These are phyloP conservation scores for Himalopsyche tibetana DNA, from an alignment of 2,888 invertebrate genomes.

Conservation along the genomic window DNA sequence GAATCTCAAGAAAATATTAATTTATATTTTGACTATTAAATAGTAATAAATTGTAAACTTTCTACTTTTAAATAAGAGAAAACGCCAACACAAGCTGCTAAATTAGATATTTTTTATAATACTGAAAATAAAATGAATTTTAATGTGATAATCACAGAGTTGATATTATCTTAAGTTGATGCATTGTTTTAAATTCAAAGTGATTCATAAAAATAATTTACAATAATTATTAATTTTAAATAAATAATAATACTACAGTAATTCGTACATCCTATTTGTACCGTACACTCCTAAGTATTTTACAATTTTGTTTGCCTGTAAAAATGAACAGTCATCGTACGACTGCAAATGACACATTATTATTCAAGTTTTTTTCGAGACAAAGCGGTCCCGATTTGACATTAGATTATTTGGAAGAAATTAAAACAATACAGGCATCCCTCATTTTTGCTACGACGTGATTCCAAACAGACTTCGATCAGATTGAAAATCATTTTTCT, in stretches of 20 bases:
- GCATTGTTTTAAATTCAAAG: not conserved
- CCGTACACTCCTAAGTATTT: not conserved
- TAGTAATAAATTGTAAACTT: not conserved
- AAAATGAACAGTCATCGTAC: not conserved
- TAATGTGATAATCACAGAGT: constrained; percentile 11
- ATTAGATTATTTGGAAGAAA: too few relatives aligned
- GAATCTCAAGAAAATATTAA: not conserved
- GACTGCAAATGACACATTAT: constrained; percentile 16
- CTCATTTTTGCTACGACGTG: too few relatives aligned
- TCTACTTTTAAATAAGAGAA: not conserved
- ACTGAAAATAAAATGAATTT: constrained; percentile 31
- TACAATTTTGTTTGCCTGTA: constrained; percentile 24
- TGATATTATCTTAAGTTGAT: not conserved
- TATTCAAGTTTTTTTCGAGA: not conserved
- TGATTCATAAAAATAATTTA: not conserved
- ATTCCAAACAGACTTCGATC: too few relatives aligned
- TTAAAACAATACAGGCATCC: too few relatives aligned
- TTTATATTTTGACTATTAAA: not conserved
- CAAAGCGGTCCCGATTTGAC: too few relatives aligned
- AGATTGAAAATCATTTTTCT: too few relatives aligned
- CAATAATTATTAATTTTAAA: not conserved
- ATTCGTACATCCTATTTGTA: constrained; percentile 9
- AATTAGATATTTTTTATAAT: constrained; percentile 19
- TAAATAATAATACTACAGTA: constrained; percentile 27
- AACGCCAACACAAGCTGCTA: not conserved